Evolutionary conservation across 2,113 vertebrate genomes (phyloP), one percentile per base, ranked within the genome.

Genomic region (Atherinomorus stipes): DNA sequence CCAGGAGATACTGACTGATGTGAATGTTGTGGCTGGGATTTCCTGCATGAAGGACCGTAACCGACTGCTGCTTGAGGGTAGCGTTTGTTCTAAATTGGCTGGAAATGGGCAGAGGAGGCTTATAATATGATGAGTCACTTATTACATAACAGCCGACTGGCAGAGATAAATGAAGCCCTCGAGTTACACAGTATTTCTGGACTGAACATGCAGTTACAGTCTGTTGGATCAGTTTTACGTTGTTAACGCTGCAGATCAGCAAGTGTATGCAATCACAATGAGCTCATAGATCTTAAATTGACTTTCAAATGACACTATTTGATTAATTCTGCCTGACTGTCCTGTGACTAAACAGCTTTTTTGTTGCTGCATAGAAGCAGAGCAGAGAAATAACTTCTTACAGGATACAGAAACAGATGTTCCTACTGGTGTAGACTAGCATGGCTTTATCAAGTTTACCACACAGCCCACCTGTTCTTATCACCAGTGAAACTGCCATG

Each of bases 121-220:
- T 54, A 49, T 51, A 57, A 71, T 31, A 47, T 34, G 23, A 51
- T 23, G 12, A 54, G 44, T 66, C 68, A 61, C 57, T 47, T 54
- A 3, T 84, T 79, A 79, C 61, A 54, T 45, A 76, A 87, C 25
- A 21, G 54, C 59, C 40, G 13, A 38, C 31, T 23, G 54, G 50
- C 38, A 63, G 67, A 16, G 26, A 54, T 54, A 63, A 56, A 72
- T 12, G 15, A 10, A 79, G 68, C 11, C 12, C 45, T 15, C 22
- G 0, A 59, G 57, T 61, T 66, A 63, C 51, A 11, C 73, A 54
- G 45, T 26, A 18, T 56, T 76, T 45, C 18, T 38, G 25, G 59
- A 45, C 34, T 25, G 22, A 58, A 69, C 59, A 51, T 50, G 0
- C 1, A 26, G 22, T 31, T 26, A 23, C 31, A 71, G 15, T 54